Evolutionary conservation across 2,797 vertebrate genomes (phyloP), one percentile per base, ranked within the genome.

Genomic region (Remorina albescens): DNA sequence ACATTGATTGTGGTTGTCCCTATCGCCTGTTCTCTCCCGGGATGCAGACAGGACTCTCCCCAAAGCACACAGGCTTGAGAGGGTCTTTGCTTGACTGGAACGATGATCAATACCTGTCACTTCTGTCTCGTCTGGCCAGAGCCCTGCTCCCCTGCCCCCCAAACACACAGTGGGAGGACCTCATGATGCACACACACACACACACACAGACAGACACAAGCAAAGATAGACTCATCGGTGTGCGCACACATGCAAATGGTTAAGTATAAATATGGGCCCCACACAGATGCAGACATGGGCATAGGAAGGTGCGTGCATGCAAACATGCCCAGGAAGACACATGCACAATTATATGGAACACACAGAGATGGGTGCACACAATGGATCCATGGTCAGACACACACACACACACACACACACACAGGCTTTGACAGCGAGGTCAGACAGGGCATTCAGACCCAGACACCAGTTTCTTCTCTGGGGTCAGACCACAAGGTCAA

Each of bases 41-140:
- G 84, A 83, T 68, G 71, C 78, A 90, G 82, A 83, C 86, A 83
- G 75, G 76, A 79, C 68, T 76, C 85, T 85, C 78, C 88, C 85
- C 64, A 77, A 87, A 92, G 90, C 86, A 85, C 85, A 83, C 85
- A 88, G 83, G 88, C 92, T 85, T 86, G 84, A 88, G 85, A 91
- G 87, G 87, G 88, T 84, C 91, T 91, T 79, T 91, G 86, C 89
- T 87, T 87, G 88, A 86, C 90, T 92, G 87, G 83, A 86, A 80
- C 76, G 55, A 84, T 93, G 92, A 95, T 95, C 94, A 93, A 95
- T 95, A 95, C 91, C 90, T 93, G 91, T 93, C 92, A 93, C 91
- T 93, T 92, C 80, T 83, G 89, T 93, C 91, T 90, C 71, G 88
- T 92, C 92, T 93, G 90, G 81, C 81, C 89, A 77, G 72, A 76